phyloP scores from a whole-genome alignment of 1,140 invertebrate genomes.

The Portunus trituberculatus region DNA sequence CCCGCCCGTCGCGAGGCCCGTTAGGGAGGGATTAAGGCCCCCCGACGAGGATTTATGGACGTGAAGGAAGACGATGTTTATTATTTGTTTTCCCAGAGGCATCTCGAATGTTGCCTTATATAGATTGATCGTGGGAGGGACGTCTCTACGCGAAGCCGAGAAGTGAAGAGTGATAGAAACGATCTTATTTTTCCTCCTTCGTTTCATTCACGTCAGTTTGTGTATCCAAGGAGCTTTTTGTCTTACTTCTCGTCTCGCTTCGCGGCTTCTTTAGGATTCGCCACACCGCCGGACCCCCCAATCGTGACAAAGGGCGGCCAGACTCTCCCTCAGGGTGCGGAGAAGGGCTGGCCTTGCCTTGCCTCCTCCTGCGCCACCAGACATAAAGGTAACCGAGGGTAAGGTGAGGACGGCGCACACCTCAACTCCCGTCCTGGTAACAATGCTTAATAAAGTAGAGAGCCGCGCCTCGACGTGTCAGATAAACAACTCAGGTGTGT shows the following conservation, averaged over 20 bases:
- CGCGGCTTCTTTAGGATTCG: not conserved
- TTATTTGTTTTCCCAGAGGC: slow-evolving; percentile 13
- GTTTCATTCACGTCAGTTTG: not conserved
- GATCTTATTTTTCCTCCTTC: not conserved
- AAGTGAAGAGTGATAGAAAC: not conserved
- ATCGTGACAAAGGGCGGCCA: not conserved
- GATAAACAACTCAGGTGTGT: not conserved
- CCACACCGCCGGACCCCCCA: not conserved
- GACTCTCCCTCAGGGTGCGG: not conserved
- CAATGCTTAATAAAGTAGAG: slow-evolving; percentile 14
- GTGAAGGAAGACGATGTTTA: not conserved
- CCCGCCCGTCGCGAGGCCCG: not conserved
- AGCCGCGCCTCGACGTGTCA: not conserved
- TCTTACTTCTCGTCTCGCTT: not conserved
- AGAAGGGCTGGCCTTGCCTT: not conserved
- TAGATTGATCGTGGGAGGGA: not conserved
- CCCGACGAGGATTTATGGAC: slow-evolving; percentile 10
- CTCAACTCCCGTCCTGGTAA: not conserved
- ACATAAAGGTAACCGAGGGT: not conserved
- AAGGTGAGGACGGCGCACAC: not conserved
- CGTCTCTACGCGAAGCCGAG: not conserved
- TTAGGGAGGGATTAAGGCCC: not conserved
- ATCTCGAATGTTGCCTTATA: not conserved
- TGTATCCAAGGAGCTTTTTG: not conserved
- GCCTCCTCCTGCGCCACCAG: not conserved